These are phyloP conservation scores for Pseudomyrmex flavicornis DNA, from an alignment of 1,140 invertebrate genomes.

Conservation along the genomic window DNA sequence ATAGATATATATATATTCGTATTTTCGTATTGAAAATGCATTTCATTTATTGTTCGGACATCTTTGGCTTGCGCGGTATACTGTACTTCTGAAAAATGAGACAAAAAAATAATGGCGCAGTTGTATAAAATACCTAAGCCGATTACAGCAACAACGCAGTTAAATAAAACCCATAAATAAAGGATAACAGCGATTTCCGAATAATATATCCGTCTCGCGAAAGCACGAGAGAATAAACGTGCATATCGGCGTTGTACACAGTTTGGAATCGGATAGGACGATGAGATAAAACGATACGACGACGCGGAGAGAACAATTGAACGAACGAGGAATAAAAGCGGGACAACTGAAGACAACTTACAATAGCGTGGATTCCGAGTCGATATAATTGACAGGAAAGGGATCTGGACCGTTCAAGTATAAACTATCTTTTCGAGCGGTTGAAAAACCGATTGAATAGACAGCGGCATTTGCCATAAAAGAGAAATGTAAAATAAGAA, in stretches of 20 bases:
- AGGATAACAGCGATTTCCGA: background rate
- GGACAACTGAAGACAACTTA: conserved; percentile 12
- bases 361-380: background rate
- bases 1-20: background rate
- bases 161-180: conserved; percentile 12
- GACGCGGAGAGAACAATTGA: background rate
- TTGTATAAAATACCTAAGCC: background rate
- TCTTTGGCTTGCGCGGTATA: background rate
- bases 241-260: background rate
- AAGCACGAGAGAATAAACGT: no score
- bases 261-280: background rate
- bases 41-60: background rate
- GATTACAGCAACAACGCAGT: background rate
- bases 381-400: conserved; percentile 5
- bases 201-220: background rate
- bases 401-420: background rate
- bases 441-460: conserved; percentile 1
- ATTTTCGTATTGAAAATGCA: background rate
- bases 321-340: conserved; percentile 8
- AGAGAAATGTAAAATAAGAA: background rate
- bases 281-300: conserved; percentile 8
- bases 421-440: conserved; percentile 21
- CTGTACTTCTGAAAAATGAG: background rate
- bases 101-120: conserved; percentile 10
- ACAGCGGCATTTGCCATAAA: background rate